A percentile compares a stretch with the other conserved stretches of the same genome.
Conservation (phyloP, 2,888 invertebrate genomes). For the Pemphredon lugubris region DNA sequence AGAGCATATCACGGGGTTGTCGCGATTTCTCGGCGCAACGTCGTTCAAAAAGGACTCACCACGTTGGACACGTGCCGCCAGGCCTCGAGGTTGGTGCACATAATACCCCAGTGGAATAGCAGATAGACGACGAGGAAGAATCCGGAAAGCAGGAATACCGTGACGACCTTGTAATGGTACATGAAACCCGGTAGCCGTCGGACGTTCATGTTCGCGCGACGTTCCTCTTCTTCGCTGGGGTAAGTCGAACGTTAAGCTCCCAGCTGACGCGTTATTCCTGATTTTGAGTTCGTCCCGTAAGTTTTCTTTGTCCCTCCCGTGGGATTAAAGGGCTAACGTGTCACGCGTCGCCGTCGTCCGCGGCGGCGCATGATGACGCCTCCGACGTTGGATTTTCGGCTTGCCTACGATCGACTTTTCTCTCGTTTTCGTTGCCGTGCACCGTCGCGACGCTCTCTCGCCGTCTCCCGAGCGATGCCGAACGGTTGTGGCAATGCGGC, state of each 20-base stretch:
- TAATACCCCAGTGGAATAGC: constrained; percentile 83
- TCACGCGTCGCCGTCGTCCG: constrained; percentile 32
- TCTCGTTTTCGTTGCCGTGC: not conserved
- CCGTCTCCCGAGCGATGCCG: constrained; percentile 45
- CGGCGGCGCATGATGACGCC: constrained; percentile 46
- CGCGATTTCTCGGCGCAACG: constrained; percentile 4
- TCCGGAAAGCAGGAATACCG: constrained; percentile 70
- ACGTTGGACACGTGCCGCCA: constrained; percentile 83
- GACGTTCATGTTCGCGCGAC: constrained; percentile 70
- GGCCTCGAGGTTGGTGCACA: constrained; percentile 84
- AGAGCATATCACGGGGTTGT: constrained; percentile 4
- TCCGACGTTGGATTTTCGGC: not conserved
- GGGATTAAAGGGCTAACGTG: not conserved
- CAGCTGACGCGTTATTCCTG: not conserved
- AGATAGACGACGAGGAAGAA: constrained; percentile 80
- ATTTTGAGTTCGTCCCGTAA: not conserved
- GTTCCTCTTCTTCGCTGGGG: constrained; percentile 1
- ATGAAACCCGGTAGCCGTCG: constrained; percentile 75
- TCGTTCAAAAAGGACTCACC: constrained; percentile 80
- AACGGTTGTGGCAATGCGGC: constrained; percentile 69
- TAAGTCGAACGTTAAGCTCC: constrained; percentile 4
- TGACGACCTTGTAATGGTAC: constrained; percentile 73
- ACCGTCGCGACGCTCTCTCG: constrained; percentile 10
- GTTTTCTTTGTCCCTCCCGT: not conserved
- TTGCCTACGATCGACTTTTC: constrained; percentile 19